A percentile compares a stretch with the other conserved stretches of the same genome.
Evolutionary conservation across 2,113 vertebrate species (phyloP).

Genomic region (Pipa parva): DNA sequence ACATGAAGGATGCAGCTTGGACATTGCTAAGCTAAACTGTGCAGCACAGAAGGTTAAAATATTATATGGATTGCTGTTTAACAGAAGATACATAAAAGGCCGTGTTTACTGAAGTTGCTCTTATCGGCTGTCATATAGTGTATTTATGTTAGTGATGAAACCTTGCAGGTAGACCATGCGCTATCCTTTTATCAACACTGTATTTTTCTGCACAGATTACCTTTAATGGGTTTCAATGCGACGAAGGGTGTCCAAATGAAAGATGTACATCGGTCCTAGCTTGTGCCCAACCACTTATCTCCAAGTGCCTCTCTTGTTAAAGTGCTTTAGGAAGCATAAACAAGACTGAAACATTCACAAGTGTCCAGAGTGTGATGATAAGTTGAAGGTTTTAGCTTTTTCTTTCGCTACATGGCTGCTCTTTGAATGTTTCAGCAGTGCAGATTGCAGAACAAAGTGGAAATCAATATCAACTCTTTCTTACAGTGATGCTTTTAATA

Average conservation of each 20-base stretch:
- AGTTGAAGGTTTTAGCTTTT: not conserved
- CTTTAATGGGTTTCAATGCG: not conserved
- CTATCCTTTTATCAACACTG: not conserved
- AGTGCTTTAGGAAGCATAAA: not conserved
- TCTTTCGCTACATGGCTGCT: constrained; percentile 1
- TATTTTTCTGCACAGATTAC: not conserved
- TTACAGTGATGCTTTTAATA: constrained; percentile 9
- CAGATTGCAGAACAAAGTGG: constrained; percentile 14
- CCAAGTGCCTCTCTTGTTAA: not conserved
- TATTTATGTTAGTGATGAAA: not conserved
- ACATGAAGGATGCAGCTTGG: too few relatives aligned
- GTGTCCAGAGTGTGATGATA: not conserved
- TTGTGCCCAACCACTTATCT: not conserved
- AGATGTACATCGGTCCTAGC: not conserved
- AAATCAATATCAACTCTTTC: constrained; percentile 24
- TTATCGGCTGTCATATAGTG: not conserved
- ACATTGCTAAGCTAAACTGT: not conserved
- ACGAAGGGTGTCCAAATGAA: not conserved
- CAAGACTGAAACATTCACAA: not conserved
- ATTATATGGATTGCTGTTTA: not conserved
- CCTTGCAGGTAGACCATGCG: not conserved
- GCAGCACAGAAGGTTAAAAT: not conserved
- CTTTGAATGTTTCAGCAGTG: constrained; percentile 1
- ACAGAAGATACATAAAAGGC: not conserved
- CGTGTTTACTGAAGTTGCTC: not conserved